Evolutionary conservation across 2,797 vertebrate species (phyloP), one percentile per base, ranked within the genome.

Genomic region (Petrocephalus schoutedeni): DNA sequence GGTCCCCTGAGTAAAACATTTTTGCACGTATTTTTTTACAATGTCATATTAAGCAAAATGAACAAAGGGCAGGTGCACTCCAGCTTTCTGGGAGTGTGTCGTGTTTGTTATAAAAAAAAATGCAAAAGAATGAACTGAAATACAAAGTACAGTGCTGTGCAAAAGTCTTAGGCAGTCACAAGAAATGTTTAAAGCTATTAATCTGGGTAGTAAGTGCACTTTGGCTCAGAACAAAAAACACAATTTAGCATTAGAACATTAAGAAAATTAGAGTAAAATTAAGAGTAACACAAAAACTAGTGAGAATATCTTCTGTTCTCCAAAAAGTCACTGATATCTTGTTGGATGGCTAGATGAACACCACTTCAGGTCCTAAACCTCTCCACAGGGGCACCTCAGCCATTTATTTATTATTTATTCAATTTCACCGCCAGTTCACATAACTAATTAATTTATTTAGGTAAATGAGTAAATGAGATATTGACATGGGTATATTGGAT

Each of bases 1-100:
- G 82, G 86, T 89, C 86, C 19, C 67, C 86, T 87, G 87, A 89
- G 67, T 64, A 45, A 36, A 74, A 64, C 14, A 14, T 54, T 32
- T 82, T 16, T 54, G 7, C 49, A 32, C 49, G 12, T 23, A 56
- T 51, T 85, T 87, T 14, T 84, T 12, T 28, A 64, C 14, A 23
- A 86, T 84, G 74, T 82, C 5, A 56, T n/a, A 67, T n/a, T 14
- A 84, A 54, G n/a, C 21, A 54, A 45, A 86, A 58, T 12, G 23
- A 85, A 21, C 85, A 19, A 5, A 56, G 32, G 28, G 5, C n/a
- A 58, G 6, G 21, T 45, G 57, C 32, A 87, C 77, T 12, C 54
- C 54, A 23, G 49, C 4, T 59, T 82, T 74, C 53, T 54, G n/a
- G 19, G 23, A 54, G 41, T 54, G 51, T 51, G n/a, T 51, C 19